Evolutionary conservation across 2,888 invertebrate species (phyloP).

Genomic region (Hirtodrosophila confusa): DNA sequence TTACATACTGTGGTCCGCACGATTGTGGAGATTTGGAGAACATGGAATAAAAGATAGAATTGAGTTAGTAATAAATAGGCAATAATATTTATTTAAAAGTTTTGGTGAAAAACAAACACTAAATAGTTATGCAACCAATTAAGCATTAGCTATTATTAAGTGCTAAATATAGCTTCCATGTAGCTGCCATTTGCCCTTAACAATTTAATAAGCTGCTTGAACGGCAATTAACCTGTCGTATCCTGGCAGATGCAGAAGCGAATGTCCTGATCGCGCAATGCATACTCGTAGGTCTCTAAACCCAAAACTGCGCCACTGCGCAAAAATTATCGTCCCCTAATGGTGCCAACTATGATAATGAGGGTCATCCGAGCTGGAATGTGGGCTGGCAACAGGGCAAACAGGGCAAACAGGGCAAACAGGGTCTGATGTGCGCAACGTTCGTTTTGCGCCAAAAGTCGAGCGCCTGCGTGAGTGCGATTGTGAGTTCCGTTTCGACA

Average conservation of each 20-base stretch:
- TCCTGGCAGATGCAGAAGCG: conserved; percentile 70
- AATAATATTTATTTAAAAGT: conserved; percentile 8
- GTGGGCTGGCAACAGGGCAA: conserved; percentile 48
- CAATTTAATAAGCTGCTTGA: conserved; percentile 74
- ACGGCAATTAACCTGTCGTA: conserved; percentile 69
- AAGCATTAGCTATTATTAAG: conserved; percentile 70
- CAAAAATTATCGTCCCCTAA: conserved; percentile 78
- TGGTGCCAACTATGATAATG: conserved; percentile 84
- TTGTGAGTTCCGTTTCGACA: conserved; percentile 37
- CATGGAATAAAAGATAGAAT: conserved; percentile 2
- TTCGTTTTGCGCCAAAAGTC: conserved; percentile 71
- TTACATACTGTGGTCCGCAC: conserved; percentile 55
- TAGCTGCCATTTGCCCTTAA: conserved; percentile 74
- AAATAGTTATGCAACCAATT: conserved; percentile 37
- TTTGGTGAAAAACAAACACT: conserved; percentile 36
- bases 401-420: background rate
- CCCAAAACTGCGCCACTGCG: conserved; percentile 19
- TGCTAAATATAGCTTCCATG: conserved; percentile 64
- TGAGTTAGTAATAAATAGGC: conserved; percentile 10
- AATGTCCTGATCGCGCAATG: conserved; percentile 56
- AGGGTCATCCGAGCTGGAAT: conserved; percentile 81
- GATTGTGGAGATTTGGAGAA: too few species aligned
- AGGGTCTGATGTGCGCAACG: conserved; percentile 13
- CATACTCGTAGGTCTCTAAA: conserved; percentile 41
- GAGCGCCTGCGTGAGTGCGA: conserved; percentile 50